Conservation (phyloP, 2,888 invertebrate species). For the Idaea aversata region DNA sequence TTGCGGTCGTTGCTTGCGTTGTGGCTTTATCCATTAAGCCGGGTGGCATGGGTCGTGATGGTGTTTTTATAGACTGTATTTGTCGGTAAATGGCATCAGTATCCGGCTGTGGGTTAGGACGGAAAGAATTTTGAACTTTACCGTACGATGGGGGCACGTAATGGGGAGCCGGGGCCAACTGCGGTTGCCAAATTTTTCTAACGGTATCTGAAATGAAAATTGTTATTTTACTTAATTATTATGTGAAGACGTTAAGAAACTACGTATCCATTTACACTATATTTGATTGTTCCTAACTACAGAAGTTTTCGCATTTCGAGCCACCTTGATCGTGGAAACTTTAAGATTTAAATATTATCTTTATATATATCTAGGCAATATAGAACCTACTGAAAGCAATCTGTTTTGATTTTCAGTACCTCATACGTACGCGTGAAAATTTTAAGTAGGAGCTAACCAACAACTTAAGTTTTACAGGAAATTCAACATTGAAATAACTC, state of each 20-base stretch:
- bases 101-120: conserved; percentile 46
- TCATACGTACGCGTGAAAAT: too few species aligned
- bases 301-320: too few species aligned
- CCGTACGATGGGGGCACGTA: conserved; percentile 54
- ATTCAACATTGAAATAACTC: too few species aligned
- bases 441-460: too few species aligned
- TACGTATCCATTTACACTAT: not conserved
- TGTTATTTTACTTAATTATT: conserved; percentile 4
- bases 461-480: too few species aligned
- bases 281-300: not conserved
- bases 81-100: conserved; percentile 59
- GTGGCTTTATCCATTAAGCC: conserved; percentile 56
- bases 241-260: not conserved
- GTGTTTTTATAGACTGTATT: conserved; percentile 66
- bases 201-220: conserved; percentile 48
- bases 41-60: conserved; percentile 52
- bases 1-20: conserved; percentile 42
- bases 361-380: too few species aligned
- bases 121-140: conserved; percentile 48
- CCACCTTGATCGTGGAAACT: too few species aligned
- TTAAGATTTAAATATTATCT: too few species aligned
- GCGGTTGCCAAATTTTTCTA: conserved; percentile 54
- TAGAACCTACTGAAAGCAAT: too few species aligned
- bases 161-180: conserved; percentile 43
- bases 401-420: too few species aligned